These are phyloP conservation scores for Dynastes tityus DNA, from an alignment of 2,888 invertebrate genomes.

Conservation along the genomic window DNA sequence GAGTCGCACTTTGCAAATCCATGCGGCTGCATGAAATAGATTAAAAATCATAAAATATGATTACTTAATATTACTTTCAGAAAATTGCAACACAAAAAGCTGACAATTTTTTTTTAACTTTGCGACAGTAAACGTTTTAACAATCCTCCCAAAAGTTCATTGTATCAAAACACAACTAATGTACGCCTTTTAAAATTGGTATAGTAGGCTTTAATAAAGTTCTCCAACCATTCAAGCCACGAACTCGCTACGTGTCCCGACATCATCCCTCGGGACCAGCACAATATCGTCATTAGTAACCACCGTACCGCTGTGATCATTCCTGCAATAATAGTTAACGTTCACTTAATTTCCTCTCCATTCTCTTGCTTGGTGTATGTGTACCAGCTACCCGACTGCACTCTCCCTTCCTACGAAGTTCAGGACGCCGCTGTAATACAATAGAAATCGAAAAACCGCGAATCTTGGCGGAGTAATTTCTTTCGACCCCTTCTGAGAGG, in stretches of 20 bases:
- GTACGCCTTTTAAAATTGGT: constrained; percentile 16
- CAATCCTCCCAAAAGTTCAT: no score
- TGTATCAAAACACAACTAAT: no score
- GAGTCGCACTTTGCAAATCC: no score
- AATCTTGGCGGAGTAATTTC: background rate
- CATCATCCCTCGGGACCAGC: constrained; percentile 49
- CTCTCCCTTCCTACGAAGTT: background rate
- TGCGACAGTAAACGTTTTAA: no score
- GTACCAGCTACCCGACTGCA: background rate
- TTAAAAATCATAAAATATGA: no score
- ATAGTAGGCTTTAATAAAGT: background rate
- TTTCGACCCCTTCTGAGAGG: no score
- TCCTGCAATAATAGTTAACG: constrained; percentile 59
- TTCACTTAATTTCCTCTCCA: constrained; percentile 58
- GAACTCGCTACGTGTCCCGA: background rate
- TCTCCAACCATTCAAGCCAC: background rate
- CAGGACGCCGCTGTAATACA: background rate
- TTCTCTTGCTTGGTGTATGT: constrained; percentile 44
- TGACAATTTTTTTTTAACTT: no score
- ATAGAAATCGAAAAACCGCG: constrained; percentile 2
- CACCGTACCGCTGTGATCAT: constrained; percentile 59
- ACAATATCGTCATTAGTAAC: constrained; percentile 62
- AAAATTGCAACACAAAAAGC: no score
- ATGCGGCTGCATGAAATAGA: no score
- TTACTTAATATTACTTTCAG: no score